Evolutionary conservation across 2,113 vertebrate genomes (phyloP).

Genomic region (Narcine bancroftii): DNA sequence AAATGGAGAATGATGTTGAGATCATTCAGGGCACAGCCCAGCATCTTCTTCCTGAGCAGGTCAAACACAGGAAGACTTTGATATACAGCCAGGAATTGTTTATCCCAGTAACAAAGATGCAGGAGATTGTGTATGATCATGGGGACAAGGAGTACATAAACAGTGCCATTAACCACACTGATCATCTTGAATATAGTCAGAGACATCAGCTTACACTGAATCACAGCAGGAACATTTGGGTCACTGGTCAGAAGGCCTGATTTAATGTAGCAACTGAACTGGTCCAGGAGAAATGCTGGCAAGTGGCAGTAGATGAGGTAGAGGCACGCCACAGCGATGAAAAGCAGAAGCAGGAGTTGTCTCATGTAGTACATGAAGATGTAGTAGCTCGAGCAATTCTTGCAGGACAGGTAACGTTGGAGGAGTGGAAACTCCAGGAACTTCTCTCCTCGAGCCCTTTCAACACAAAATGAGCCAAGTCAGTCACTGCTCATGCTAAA

Average conservation of each 20-base stretch:
- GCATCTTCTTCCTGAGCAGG: constrained; percentile 71
- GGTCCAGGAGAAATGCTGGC: constrained; percentile 76
- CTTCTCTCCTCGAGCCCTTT: constrained; percentile 78
- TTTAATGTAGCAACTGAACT: constrained; percentile 85
- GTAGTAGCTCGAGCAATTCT: constrained; percentile 76
- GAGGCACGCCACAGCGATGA: constrained; percentile 74
- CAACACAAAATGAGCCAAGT: neutral
- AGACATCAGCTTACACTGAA: constrained; percentile 82
- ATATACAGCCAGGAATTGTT: constrained; percentile 76
- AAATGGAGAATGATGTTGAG: constrained; percentile 88
- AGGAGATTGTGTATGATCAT: constrained; percentile 58
- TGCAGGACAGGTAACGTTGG: constrained; percentile 83
- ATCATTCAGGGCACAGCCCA: constrained; percentile 85
- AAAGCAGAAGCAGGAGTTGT: constrained; percentile 75
- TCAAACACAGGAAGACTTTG: constrained; percentile 88
- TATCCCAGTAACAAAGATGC: constrained; percentile 86
- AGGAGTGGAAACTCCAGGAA: constrained; percentile 94
- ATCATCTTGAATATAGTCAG: constrained; percentile 81
- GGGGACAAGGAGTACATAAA: constrained; percentile 72
- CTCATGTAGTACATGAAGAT: constrained; percentile 75
- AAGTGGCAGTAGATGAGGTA: constrained; percentile 87
- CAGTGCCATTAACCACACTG: constrained; percentile 64
- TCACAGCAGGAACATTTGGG: constrained; percentile 57
- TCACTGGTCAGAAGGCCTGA: constrained; percentile 66
- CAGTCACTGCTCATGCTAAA: neutral